Base-by-base conservation (phyloP, 37 sponge, comb jelly and placozoan genomes). In the Halichondria panicea region DNA sequence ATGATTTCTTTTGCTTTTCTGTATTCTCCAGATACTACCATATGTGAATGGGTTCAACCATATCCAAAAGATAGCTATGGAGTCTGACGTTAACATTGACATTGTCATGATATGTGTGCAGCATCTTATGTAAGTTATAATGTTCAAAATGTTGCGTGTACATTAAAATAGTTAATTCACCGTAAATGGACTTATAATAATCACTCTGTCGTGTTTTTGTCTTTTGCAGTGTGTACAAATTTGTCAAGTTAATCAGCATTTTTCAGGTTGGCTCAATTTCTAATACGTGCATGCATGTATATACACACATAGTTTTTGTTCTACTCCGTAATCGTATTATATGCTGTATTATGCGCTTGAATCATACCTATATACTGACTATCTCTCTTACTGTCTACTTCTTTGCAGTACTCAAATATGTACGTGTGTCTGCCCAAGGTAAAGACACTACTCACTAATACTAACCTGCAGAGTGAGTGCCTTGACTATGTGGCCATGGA, bases 11-110 rank as follows among this genome's bases (percentile, higher is more conserved):
- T n/a, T 35, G 12, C 9, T 13, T 48, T 67, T 28, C 11, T 43
- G 8, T 46, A 24, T n/a, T 21, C 1, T 32, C 0, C 55, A 93
- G 94, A 82, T 93, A 33, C 63, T 93, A 69, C 86, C 82, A 0
- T 78, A 81, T 64, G 74, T 93, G 35, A 83, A 93, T 81, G 89
- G 90, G 3, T 93, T 89, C 62, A 93, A 85, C n/a, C 94, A 93
- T 59, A 71, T 93, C 3, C 50, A 65, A 34, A 85, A 73, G 76
- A 93, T 93, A 32, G 78, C 94, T 30, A 21, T 63, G 6, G 72
- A 81, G 59, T 80, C 94, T 37, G 83, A 85, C 31, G 89, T 93
- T 32, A 75, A 81, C 74, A 71, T 74, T 13, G 77, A 68, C 8
- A 70, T 85, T 28, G 94, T 93, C 40, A 81, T 64, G 55, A 70